Evolutionary conservation across 2,888 invertebrate genomes (phyloP).

Genomic region (Nematopogon swammerdamellus): DNA sequence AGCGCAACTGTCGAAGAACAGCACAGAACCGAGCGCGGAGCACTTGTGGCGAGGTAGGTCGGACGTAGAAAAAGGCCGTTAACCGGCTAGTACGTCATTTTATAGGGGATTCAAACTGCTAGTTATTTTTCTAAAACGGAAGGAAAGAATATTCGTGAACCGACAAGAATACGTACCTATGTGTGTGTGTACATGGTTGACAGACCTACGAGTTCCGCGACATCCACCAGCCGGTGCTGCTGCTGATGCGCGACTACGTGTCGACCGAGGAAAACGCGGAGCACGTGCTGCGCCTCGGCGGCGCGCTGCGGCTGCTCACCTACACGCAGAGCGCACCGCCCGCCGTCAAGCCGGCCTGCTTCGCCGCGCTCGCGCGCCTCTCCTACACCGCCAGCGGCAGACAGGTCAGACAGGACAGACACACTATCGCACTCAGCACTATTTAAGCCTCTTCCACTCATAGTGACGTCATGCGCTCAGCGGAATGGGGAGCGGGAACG

Average conservation of each 20-base stretch:
- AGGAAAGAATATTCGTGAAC: too few species aligned
- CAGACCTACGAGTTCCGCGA: conserved; percentile 48
- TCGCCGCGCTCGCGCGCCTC: conserved; percentile 43
- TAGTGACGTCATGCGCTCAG: too few species aligned
- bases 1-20: too few species aligned
- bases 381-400: conserved; percentile 36
- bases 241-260: conserved; percentile 37
- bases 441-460: too few species aligned
- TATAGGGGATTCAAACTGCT: too few species aligned
- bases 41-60: too few species aligned
- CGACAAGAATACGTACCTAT: too few species aligned
- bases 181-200: neutral
- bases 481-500: too few species aligned
- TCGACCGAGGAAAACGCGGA: conserved; percentile 39
- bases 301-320: conserved; percentile 34
- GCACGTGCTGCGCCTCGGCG: conserved; percentile 39
- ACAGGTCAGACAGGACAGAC: conserved; percentile 19
- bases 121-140: too few species aligned
- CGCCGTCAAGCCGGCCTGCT: conserved; percentile 39
- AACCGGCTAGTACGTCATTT: too few species aligned
- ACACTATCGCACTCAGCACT: neutral
- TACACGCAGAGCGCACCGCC: conserved; percentile 45
- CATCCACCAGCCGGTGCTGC: conserved; percentile 35
- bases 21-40: too few species aligned
- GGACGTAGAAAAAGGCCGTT: too few species aligned